A percentile compares a stretch with the other conserved stretches of the same genome.
These are phyloP conservation scores for Nanorana parkeri DNA, from an alignment of 2,113 vertebrate species.

Conservation along the genomic window DNA sequence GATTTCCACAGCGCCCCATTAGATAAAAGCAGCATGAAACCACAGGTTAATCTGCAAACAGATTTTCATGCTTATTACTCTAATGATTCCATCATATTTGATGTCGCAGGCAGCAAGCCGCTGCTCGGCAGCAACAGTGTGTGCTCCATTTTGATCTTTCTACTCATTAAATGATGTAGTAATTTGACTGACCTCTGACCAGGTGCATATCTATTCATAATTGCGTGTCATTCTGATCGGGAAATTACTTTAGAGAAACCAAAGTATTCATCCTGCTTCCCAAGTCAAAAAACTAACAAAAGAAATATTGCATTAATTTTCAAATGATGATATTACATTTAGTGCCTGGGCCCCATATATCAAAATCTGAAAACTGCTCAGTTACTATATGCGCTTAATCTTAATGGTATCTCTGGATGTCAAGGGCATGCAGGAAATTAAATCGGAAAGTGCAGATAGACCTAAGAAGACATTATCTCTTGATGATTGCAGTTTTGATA, in stretches of 20 bases:
- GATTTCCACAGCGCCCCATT: constrained; percentile 80
- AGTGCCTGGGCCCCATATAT: constrained; percentile 91
- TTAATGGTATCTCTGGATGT: constrained; percentile 99
- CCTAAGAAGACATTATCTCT: constrained; percentile 99
- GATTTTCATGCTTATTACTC: constrained; percentile 98
- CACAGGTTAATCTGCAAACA: constrained; percentile 95
- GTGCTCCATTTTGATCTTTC: constrained; percentile 85
- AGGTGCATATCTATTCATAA: constrained; percentile 87
- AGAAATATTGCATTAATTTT: constrained; percentile 99
- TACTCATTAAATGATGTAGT: constrained; percentile 93
- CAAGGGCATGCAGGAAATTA: constrained; percentile 99
- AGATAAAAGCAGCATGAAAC: constrained; percentile 87
- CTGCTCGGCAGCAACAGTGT: constrained; percentile 81
- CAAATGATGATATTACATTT: constrained; percentile 99
- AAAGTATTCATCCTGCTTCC: constrained; percentile 76
- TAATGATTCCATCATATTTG: constrained; percentile 98
- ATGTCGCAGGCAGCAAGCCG: constrained; percentile 83
- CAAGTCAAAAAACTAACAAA: constrained; percentile 87
- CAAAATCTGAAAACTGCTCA: constrained; percentile 90
- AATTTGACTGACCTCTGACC: constrained; percentile 96
- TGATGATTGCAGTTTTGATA: constrained; percentile 99
- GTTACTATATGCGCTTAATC: constrained; percentile 97
- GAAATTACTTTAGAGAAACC: constrained; percentile 79
- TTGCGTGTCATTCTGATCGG: constrained; percentile 91
- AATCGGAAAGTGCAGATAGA: constrained; percentile 99